A percentile compares a stretch with the other conserved stretches of the same genome.
Conservation (phyloP, 2,797 vertebrate species). For the Epinephelus malabaricus region DNA sequence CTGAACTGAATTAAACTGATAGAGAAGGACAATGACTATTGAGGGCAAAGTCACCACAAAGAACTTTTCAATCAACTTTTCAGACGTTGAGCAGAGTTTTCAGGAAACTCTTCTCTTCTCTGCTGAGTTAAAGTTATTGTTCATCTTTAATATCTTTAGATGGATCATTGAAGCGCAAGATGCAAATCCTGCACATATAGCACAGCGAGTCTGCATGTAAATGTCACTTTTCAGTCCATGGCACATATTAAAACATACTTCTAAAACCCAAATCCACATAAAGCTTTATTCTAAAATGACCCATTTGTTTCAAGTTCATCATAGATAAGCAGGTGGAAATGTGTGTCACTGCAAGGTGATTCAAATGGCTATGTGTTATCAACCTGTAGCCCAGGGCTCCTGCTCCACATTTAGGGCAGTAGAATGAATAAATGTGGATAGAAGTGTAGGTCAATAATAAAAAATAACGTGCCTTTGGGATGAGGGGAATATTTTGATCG, state of each 20-base stretch:
- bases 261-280: background rate
- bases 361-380: conserved; percentile 58
- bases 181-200: background rate
- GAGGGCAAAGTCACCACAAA: no score
- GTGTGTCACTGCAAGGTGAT: conserved; percentile 58
- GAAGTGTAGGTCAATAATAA: conserved; percentile 75
- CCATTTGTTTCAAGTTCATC: conserved; percentile 46
- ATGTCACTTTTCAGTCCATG: background rate
- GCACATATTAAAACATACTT: background rate
- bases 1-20: background rate
- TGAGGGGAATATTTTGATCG: conserved; percentile 56
- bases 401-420: conserved; percentile 62
- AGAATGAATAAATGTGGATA: conserved; percentile 69
- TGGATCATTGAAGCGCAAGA: background rate
- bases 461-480: conserved; percentile 67
- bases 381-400: conserved; percentile 63
- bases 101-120: background rate
- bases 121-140: background rate
- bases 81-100: background rate
- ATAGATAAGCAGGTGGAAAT: conserved; percentile 56
- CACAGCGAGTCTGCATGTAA: background rate
- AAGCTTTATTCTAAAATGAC: conserved; percentile 36
- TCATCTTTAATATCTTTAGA: background rate
- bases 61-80: no score
- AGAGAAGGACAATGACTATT: conserved; percentile 12